Percentiles rank a stretch among this genome's conserved stretches.
Conservation (phyloP, 2,888 invertebrate genomes). For the Lottia gigantea region DNA sequence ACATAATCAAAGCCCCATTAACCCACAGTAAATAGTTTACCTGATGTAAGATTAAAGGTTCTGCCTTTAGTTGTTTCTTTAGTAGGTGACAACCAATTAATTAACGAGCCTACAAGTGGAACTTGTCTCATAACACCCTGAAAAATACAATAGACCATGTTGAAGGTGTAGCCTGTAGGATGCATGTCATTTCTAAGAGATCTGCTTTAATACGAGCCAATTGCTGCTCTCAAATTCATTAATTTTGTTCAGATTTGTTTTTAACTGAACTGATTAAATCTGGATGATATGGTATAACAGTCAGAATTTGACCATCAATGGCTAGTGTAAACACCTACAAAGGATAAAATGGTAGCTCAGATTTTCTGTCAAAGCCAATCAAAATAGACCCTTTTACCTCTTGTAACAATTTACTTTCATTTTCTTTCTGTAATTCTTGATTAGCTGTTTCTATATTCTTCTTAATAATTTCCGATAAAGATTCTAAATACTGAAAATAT, state of each 20-base stretch:
- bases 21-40: constrained; percentile 44
- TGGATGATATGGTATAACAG: too few species aligned
- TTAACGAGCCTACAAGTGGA: constrained; percentile 91
- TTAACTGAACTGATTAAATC: too few species aligned
- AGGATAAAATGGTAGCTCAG: too few species aligned
- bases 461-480: constrained; percentile 94
- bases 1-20: too few species aligned
- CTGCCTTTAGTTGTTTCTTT: constrained; percentile 83
- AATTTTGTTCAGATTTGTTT: too few species aligned
- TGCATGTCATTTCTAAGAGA: too few species aligned
- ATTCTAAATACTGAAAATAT: constrained; percentile 80
- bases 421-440: constrained; percentile 89
- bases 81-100: constrained; percentile 95
- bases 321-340: too few species aligned
- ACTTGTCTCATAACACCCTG: constrained; percentile 90
- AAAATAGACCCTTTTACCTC: constrained; percentile 71
- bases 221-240: too few species aligned
- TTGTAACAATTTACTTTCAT: constrained; percentile 89
- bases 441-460: constrained; percentile 92
- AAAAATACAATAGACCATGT: constrained; percentile 13
- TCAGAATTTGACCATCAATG: too few species aligned
- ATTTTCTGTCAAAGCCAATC: too few species aligned
- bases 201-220: too few species aligned
- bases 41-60: constrained; percentile 79
- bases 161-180: too few species aligned